Percentiles rank a stretch among this genome's conserved stretches.
These are phyloP conservation scores for Aphaenogaster rudis DNA, from an alignment of 1,140 invertebrate species.

Conservation along the genomic window DNA sequence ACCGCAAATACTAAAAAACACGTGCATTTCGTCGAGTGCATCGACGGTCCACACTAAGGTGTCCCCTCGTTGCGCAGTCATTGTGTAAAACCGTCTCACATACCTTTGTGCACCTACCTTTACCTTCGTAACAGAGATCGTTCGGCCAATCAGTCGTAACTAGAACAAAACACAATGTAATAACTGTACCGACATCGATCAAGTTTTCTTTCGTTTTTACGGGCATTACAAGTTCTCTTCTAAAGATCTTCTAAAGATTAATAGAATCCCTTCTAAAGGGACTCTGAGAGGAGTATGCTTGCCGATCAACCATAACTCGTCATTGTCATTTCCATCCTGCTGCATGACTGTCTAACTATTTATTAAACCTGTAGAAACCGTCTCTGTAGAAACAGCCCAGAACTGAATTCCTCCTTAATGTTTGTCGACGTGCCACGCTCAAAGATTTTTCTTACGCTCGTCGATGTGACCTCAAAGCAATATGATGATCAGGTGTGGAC, in stretches of 20 bases:
- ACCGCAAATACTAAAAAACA: conserved; percentile 76
- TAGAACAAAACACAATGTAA: background rate
- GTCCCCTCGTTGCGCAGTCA: conserved; percentile 56
- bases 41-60: conserved; percentile 73
- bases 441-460: conserved; percentile 45
- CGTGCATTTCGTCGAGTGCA: conserved; percentile 78
- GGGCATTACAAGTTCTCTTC: background rate
- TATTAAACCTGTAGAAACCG: background rate
- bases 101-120: background rate
- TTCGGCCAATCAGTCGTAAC: background rate
- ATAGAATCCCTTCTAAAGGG: conserved; percentile 7
- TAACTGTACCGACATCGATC: background rate
- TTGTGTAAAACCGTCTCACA: background rate
- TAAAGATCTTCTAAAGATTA: conserved; percentile 4
- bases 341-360: background rate
- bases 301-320: background rate
- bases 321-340: background rate
- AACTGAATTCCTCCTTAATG: background rate
- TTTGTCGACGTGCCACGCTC: conserved; percentile 39
- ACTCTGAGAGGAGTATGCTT: background rate
- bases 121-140: background rate
- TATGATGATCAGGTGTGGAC: conserved; percentile 10
- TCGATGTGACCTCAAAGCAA: conserved; percentile 30
- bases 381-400: background rate
- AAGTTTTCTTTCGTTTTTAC: background rate